Evolutionary conservation across 2,797 vertebrate genomes (phyloP).

Genomic region (Meda fulgida): DNA sequence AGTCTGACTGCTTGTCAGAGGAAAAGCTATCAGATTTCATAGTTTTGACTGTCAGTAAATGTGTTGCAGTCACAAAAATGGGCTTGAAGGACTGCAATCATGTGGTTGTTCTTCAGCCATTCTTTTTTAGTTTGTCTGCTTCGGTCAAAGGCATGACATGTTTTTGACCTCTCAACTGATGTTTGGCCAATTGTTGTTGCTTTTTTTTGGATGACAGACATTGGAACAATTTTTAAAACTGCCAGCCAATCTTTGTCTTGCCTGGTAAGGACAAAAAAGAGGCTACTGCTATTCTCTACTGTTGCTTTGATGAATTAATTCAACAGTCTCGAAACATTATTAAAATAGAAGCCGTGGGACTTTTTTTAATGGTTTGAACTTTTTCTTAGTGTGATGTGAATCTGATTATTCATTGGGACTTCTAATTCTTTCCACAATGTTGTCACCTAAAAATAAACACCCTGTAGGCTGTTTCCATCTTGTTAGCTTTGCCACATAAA

Average conservation of each 20-base stretch:
- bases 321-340: background rate
- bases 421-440: background rate
- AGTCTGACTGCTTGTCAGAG: constrained; percentile 11
- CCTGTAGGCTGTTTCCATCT: background rate
- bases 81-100: background rate
- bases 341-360: background rate
- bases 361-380: background rate
- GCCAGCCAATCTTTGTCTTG: background rate
- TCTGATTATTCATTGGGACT: constrained; percentile 3
- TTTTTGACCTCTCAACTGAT: constrained; percentile 1
- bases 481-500: constrained; percentile 33
- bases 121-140: background rate
- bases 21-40: constrained; percentile 22
- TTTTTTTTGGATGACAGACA: background rate
- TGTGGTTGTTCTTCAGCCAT: constrained; percentile 6
- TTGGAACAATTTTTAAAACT: background rate
- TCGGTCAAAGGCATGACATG: constrained; percentile 5
- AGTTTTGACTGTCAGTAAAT: constrained; percentile 35
- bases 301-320: background rate
- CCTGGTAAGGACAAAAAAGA: background rate
- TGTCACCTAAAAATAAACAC: constrained; percentile 15
- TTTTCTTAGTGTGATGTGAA: background rate
- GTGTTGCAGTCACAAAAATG: background rate
- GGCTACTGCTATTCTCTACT: background rate
- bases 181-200: background rate